phyloP scores from a whole-genome alignment of 2,888 invertebrate genomes.

The Plemyria rubiginata region DNA sequence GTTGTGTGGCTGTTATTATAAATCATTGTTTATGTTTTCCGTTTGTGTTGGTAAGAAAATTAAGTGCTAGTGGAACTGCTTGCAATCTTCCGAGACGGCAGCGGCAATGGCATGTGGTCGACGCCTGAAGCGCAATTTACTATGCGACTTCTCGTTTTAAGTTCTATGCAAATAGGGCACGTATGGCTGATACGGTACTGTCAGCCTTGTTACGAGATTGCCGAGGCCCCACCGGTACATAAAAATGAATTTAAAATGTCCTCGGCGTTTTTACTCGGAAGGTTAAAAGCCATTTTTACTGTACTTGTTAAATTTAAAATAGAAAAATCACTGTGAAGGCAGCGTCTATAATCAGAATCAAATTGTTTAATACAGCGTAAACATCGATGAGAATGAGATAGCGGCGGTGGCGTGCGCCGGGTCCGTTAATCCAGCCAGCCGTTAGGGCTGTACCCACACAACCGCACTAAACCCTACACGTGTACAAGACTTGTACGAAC shows the following conservation, averaged over 20 bases:
- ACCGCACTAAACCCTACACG: slow-evolving; percentile 35
- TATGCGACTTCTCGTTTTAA: slow-evolving; percentile 47
- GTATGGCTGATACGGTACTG: slow-evolving; percentile 34
- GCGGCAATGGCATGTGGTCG: slow-evolving; percentile 52
- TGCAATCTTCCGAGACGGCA: slow-evolving; percentile 68
- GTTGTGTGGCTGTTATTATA: slow-evolving; percentile 83
- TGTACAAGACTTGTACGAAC: slow-evolving; percentile 36
- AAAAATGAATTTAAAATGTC: slow-evolving; percentile 34
- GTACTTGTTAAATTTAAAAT: slow-evolving; percentile 25
- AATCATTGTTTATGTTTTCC: slow-evolving; percentile 86
- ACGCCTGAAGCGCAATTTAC: slow-evolving; percentile 58
- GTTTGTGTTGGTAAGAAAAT: slow-evolving; percentile 80
- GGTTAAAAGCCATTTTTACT: slow-evolving; percentile 23
- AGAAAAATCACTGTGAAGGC: slow-evolving; percentile 55
- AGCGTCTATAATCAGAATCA: slow-evolving; percentile 75
- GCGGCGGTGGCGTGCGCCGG: slow-evolving; percentile 68
- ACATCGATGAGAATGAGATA: slow-evolving; percentile 77
- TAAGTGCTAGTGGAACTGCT: slow-evolving; percentile 76
- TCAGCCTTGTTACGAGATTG: slow-evolving; percentile 38
- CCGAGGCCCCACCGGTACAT: slow-evolving; percentile 30
- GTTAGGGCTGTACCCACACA: slow-evolving; percentile 45
- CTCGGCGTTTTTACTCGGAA: slow-evolving; percentile 17
- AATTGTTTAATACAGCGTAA: slow-evolving; percentile 80
- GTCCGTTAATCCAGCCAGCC: slow-evolving; percentile 68
- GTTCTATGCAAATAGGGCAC: slow-evolving; percentile 49